Evolutionary conservation across 2,797 vertebrate genomes (phyloP).

Genomic region (Selene dorsalis): DNA sequence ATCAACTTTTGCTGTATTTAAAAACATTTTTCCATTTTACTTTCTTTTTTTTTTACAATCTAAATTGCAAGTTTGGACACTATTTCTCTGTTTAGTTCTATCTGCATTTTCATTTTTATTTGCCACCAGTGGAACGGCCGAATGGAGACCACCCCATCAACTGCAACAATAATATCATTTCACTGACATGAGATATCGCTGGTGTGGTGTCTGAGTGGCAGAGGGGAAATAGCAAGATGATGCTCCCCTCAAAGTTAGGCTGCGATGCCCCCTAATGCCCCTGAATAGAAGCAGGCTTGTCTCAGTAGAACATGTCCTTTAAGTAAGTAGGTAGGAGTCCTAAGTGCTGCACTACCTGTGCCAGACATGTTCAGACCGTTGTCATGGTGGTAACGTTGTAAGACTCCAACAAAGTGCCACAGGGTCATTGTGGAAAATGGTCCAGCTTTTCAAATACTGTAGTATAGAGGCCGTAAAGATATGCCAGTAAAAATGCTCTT

Average conservation of each 20-base stretch:
- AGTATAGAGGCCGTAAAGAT: constrained; percentile 74
- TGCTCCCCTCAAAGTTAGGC: constrained; percentile 38
- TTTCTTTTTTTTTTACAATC: too few species aligned
- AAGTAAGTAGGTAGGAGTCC: constrained; percentile 21
- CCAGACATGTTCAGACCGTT: constrained; percentile 49
- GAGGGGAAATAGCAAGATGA: background rate
- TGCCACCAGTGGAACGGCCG: background rate
- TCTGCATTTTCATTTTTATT: constrained; percentile 13
- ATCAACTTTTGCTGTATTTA: too few species aligned
- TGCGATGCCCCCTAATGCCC: constrained; percentile 62
- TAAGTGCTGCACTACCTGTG: constrained; percentile 48
- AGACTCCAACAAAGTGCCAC: constrained; percentile 66
- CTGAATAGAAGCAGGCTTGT: constrained; percentile 51
- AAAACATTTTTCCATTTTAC: too few species aligned
- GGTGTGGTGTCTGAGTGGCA: constrained; percentile 15
- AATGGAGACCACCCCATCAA: background rate
- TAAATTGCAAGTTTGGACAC: too few species aligned
- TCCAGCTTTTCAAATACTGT: constrained; percentile 64
- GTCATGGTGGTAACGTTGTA: constrained; percentile 57
- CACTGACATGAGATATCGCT: constrained; percentile 18
- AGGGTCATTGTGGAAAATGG: constrained; percentile 66
- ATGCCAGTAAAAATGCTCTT: constrained; percentile 78
- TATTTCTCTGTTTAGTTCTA: background rate
- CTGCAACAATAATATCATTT: constrained; percentile 19
- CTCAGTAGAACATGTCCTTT: constrained; percentile 20